Evolutionary conservation across 2,113 vertebrate genomes (phyloP).

Genomic region (Elephantulus edwardii): DNA sequence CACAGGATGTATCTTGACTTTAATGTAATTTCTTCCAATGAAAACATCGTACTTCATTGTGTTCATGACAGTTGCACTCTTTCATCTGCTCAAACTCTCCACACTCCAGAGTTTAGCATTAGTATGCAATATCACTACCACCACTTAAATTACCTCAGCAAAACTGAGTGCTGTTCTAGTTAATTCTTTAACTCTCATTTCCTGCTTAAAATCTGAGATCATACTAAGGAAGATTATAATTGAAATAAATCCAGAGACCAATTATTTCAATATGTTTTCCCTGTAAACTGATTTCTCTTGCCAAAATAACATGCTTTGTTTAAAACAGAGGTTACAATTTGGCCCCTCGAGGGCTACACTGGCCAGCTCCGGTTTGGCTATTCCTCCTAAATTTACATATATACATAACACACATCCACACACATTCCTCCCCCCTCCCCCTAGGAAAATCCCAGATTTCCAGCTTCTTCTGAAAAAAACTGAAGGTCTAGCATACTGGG

Average conservation of each 20-base stretch:
- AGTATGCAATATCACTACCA: background rate
- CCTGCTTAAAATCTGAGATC: slow-evolving; percentile 26
- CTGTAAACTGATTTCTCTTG: slow-evolving; percentile 13
- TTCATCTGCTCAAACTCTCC: background rate
- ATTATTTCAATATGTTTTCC: slow-evolving; percentile 35
- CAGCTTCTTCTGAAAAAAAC: slow-evolving; percentile 12
- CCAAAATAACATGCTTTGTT: slow-evolving; percentile 12
- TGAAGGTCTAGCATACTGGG: background rate
- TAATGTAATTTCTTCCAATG: background rate
- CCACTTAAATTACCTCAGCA: slow-evolving; percentile 1
- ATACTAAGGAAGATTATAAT: slow-evolving; percentile 28
- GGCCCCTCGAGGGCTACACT: background rate
- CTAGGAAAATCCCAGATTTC: background rate
- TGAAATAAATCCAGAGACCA: background rate
- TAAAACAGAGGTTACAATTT: slow-evolving; percentile 16
- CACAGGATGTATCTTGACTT: too few relatives aligned
- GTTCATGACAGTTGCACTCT: background rate
- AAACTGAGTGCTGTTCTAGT: slow-evolving; percentile 24
- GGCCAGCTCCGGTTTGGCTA: too few relatives aligned
- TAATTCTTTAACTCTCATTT: too few relatives aligned
- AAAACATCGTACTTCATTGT: background rate
- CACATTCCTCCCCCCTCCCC: background rate
- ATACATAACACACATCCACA: background rate
- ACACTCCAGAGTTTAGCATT: background rate
- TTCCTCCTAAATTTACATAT: background rate